These are phyloP conservation scores for Loripinus fragilis DNA, from an alignment of 2,888 invertebrate species.

Conservation along the genomic window DNA sequence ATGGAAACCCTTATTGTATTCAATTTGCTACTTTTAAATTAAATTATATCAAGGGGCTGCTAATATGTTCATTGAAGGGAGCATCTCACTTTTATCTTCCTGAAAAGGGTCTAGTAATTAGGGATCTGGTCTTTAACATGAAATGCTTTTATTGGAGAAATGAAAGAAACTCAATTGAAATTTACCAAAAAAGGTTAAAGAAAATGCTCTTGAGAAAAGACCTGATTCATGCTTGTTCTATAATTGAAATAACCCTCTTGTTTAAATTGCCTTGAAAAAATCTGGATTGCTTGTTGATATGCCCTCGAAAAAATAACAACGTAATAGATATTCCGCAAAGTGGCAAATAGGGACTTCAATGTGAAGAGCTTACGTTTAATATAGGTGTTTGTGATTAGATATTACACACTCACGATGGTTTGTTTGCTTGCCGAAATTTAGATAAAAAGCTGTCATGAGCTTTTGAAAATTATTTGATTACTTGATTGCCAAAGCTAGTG, in stretches of 20 bases:
- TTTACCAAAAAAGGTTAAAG: not conserved
- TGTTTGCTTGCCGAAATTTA: slow-evolving; percentile 1
- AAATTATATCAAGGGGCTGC: not conserved
- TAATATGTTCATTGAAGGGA: not conserved
- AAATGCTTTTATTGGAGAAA: slow-evolving; percentile 2
- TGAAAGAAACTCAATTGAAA: not conserved
- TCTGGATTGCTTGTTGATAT: slow-evolving; percentile 6
- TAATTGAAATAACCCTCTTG: not conserved
- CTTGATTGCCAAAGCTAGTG: not conserved
- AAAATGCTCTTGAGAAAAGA: slow-evolving; percentile 1
- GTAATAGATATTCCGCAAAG: slow-evolving; percentile 41
- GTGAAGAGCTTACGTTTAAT: slow-evolving; percentile 4
- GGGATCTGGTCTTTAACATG: not conserved
- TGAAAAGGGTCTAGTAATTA: not conserved
- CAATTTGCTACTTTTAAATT: not conserved
- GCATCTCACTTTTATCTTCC: not conserved
- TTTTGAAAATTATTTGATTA: not conserved
- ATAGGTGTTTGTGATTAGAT: not conserved
- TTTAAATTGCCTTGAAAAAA: slow-evolving; percentile 17
- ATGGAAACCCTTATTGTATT: not conserved
- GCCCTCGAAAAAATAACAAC: slow-evolving; percentile 27
- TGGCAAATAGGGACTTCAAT: slow-evolving; percentile 17
- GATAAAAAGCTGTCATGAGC: slow-evolving; percentile 11
- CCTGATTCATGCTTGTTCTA: not conserved
- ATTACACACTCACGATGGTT: slow-evolving; percentile 11